Percentiles rank a stretch among this genome's conserved stretches.
Conservation (phyloP, 2,888 invertebrate species). For the Lypha dubia region DNA sequence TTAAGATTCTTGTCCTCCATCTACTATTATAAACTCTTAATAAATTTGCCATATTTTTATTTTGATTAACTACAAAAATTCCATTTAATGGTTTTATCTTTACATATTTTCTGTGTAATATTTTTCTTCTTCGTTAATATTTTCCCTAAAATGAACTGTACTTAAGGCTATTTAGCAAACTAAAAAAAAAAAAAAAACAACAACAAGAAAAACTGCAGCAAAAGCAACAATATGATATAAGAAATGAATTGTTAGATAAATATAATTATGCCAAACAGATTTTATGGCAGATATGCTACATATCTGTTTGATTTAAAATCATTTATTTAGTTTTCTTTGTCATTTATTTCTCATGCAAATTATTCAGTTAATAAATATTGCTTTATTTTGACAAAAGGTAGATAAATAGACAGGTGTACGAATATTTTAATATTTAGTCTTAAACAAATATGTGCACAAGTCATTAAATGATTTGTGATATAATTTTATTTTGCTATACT, state of each 20-base stretch:
- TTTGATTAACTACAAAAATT: conserved; percentile 11
- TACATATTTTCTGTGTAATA: conserved; percentile 18
- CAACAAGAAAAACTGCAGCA: background rate
- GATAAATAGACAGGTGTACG: conserved; percentile 47
- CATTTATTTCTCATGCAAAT: conserved; percentile 15
- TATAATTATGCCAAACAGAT: conserved; percentile 54
- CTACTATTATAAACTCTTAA: no score
- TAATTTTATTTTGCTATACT: background rate
- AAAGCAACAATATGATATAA: background rate
- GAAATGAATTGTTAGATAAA: conserved; percentile 50
- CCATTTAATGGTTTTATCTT: conserved; percentile 1
- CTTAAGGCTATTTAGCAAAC: conserved; percentile 51
- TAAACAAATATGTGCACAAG: conserved; percentile 57
- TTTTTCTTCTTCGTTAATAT: background rate
- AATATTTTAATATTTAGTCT: conserved; percentile 52
- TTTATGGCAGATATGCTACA: conserved; percentile 42
- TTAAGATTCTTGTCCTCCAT: no score
- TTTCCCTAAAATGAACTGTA: conserved; percentile 12
- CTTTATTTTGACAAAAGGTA: conserved; percentile 17
- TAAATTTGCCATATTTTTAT: no score
- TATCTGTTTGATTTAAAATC: conserved; percentile 46
- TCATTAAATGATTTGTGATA: conserved; percentile 51
- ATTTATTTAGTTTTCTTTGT: conserved; percentile 47
- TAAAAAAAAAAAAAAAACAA: conserved; percentile 5
- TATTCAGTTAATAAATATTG: conserved; percentile 26